Evolutionary conservation across 2,113 vertebrate species (phyloP).

Genomic region (Empidonax alnorum): DNA sequence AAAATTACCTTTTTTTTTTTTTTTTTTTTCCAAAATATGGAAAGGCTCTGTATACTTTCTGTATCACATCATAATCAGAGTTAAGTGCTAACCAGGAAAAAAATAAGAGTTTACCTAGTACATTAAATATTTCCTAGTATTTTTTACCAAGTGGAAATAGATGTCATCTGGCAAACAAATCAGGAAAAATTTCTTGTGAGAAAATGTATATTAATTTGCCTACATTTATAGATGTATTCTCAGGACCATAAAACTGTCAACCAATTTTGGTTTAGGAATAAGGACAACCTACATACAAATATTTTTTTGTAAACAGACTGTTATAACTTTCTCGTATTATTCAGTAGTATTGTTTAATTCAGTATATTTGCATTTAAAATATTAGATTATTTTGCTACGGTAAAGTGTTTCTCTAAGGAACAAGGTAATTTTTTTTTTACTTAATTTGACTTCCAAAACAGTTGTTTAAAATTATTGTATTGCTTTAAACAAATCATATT

Average conservation of each 20-base stretch:
- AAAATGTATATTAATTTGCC: neutral
- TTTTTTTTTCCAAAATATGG: too few relatives aligned
- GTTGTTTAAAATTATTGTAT: slow-evolving; percentile 23
- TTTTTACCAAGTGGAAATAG: neutral
- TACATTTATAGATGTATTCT: neutral
- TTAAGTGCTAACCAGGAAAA: neutral
- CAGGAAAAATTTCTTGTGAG: neutral
- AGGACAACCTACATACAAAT: neutral
- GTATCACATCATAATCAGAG: neutral
- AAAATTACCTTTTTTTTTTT: neutral
- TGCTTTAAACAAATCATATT: neutral
- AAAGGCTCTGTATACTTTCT: neutral
- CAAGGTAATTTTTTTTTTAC: slow-evolving; percentile 2
- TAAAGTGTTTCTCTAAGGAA: slow-evolving; percentile 31
- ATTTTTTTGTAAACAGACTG: neutral
- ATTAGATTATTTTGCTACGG: neutral
- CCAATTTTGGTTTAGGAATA: neutral
- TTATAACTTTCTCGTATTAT: neutral
- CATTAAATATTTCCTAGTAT: neutral
- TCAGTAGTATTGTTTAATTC: neutral
- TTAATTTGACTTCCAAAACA: neutral
- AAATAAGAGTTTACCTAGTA: neutral
- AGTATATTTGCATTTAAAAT: neutral
- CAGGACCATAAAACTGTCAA: neutral
- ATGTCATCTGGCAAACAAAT: neutral